These are phyloP conservation scores for Dromaius novaehollandiae DNA, from an alignment of 2,113 vertebrate genomes.

Conservation along the genomic window DNA sequence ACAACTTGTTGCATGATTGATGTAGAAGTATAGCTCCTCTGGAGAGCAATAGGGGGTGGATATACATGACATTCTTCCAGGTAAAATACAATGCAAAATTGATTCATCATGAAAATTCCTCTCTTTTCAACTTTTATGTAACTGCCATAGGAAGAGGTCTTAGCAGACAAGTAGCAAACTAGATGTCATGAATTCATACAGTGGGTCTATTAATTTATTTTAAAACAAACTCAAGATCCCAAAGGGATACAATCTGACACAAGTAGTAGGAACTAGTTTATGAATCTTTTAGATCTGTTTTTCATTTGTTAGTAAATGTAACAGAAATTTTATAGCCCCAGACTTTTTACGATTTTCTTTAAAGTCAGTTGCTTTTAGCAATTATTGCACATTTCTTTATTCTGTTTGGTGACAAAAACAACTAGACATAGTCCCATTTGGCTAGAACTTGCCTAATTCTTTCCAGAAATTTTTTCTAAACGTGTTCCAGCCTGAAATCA, in stretches of 20 bases:
- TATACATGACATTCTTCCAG: background rate
- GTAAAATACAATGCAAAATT: background rate
- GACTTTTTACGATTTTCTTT: background rate
- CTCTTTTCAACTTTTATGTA: rapidly evolving
- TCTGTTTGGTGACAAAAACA: background rate
- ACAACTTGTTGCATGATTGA: background rate
- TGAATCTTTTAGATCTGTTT: too few relatives aligned
- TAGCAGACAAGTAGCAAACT: background rate
- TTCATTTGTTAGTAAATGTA: too few relatives aligned
- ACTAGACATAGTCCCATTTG: background rate
- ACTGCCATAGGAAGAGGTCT: background rate
- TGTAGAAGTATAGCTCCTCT: background rate
- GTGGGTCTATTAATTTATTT: background rate
- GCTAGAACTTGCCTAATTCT: background rate
- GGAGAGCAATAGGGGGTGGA: background rate
- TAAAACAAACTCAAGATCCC: background rate
- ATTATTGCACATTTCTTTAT: background rate
- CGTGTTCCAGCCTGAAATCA: background rate
- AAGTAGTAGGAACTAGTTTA: background rate
- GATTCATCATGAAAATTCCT: background rate
- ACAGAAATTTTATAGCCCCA: background rate
- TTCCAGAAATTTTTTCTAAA: background rate
- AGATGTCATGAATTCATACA: background rate
- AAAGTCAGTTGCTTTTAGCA: background rate
- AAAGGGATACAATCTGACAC: background rate